Percentiles rank a stretch among this genome's conserved stretches.
Conservation (phyloP, 2,113 vertebrate species). For the Nematolebias whitei region DNA sequence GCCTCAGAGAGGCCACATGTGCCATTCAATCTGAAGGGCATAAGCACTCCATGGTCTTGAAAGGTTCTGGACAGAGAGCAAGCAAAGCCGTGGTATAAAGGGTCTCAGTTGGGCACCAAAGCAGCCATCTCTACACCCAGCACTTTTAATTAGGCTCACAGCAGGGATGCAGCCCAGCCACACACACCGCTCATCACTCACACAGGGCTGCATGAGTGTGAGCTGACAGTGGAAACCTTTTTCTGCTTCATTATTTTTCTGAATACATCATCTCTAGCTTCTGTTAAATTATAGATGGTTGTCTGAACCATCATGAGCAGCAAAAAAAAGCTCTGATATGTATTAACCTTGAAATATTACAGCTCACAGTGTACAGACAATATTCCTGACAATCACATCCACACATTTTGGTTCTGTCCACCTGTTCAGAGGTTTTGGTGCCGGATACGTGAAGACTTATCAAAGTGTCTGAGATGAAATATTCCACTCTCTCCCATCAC, state of each 20-base stretch:
- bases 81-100: conserved; percentile 58
- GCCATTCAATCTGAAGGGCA: conserved; percentile 60
- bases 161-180: conserved; percentile 72
- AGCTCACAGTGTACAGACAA: no score
- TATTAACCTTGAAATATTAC: neutral
- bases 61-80: conserved; percentile 77
- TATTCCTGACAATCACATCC: no score
- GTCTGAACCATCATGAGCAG: conserved; percentile 7
- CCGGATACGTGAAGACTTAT: no score
- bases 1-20: conserved; percentile 62
- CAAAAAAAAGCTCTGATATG: conserved; percentile 3
- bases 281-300: conserved; percentile 22
- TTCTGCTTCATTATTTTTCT: conserved; percentile 57
- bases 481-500: no score
- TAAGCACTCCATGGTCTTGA: conserved; percentile 84
- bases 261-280: conserved; percentile 28
- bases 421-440: no score
- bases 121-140: conserved; percentile 81
- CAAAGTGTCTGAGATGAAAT: no score
- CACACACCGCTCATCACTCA: conserved; percentile 60
- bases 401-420: no score
- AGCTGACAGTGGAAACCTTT: conserved; percentile 48
- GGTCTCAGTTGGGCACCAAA: conserved; percentile 78
- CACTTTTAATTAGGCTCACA: conserved; percentile 94
- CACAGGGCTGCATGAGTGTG: conserved; percentile 49